Evolutionary conservation across 1,140 invertebrate species (phyloP).

Genomic region (Popillia japonica): DNA sequence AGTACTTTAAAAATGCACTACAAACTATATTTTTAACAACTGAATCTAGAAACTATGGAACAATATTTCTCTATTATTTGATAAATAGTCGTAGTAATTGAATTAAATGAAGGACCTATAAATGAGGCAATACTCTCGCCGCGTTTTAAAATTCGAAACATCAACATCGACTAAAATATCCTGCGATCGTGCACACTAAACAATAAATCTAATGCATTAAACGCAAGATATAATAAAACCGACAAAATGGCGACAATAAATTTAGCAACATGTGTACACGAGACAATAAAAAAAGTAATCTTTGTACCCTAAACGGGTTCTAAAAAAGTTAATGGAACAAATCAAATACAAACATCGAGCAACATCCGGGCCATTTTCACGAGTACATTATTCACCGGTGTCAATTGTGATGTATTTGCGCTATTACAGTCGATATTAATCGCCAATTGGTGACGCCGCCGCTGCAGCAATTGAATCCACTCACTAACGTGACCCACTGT

Average conservation of each 20-base stretch:
- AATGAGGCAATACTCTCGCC: no score
- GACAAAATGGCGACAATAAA: not conserved
- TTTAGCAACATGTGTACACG: not conserved
- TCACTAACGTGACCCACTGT: not conserved
- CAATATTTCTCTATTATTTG: no score
- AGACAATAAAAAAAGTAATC: conserved; percentile 6
- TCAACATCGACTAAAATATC: no score
- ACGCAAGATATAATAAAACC: not conserved
- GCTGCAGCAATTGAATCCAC: not conserved
- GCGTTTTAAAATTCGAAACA: no score
- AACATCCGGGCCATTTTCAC: conserved; percentile 1
- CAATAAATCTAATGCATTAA: not conserved
- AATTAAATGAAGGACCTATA: no score
- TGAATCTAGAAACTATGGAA: no score
- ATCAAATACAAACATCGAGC: conserved; percentile 19
- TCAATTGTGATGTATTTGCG: conserved; percentile 17
- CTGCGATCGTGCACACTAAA: no score
- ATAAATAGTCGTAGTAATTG: no score
- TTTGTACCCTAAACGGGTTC: not conserved
- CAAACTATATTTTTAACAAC: no score
- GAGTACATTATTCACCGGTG: conserved; percentile 10
- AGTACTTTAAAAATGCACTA: no score
- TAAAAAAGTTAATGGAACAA: conserved; percentile 19
- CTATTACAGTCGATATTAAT: conserved; percentile 24
- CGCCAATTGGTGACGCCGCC: conserved; percentile 9